A percentile compares a stretch with the other conserved stretches of the same genome.
These are phyloP conservation scores for Pristionchus fissidentatus DNA, from an alignment of 2,888 invertebrate genomes.

Conservation along the genomic window DNA sequence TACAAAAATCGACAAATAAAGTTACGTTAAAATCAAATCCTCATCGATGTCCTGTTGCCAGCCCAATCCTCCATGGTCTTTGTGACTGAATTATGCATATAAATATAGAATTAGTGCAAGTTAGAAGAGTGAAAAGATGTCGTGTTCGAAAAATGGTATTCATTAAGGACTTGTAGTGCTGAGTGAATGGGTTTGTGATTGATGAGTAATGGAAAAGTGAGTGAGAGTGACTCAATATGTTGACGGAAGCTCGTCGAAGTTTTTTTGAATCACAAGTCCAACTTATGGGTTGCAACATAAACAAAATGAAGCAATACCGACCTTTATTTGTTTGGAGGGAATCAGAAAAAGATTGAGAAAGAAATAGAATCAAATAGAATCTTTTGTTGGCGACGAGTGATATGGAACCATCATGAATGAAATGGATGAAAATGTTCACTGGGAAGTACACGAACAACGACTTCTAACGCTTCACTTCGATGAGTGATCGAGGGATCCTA, in stretches of 20 bases:
- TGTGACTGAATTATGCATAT: conserved; percentile 31
- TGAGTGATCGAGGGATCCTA: no score
- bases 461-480: no score
- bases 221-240: neutral
- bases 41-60: conserved; percentile 19
- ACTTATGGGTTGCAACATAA: no score
- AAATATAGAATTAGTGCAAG: conserved; percentile 1
- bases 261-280: no score
- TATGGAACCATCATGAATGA: no score
- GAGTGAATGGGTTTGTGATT: neutral
- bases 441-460: no score
- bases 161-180: neutral
- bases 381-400: no score
- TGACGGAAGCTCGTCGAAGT: neutral
- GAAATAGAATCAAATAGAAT: no score
- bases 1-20: neutral
- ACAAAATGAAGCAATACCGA: no score
- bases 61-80: conserved; percentile 18
- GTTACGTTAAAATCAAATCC: conserved; percentile 9
- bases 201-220: neutral
- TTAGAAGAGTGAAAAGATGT: neutral
- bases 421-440: no score
- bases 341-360: no score
- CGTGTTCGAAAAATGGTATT: neutral
- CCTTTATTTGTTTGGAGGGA: no score